Evolutionary conservation across 1,140 invertebrate genomes (phyloP).

Genomic region (Littorina saxatilis): DNA sequence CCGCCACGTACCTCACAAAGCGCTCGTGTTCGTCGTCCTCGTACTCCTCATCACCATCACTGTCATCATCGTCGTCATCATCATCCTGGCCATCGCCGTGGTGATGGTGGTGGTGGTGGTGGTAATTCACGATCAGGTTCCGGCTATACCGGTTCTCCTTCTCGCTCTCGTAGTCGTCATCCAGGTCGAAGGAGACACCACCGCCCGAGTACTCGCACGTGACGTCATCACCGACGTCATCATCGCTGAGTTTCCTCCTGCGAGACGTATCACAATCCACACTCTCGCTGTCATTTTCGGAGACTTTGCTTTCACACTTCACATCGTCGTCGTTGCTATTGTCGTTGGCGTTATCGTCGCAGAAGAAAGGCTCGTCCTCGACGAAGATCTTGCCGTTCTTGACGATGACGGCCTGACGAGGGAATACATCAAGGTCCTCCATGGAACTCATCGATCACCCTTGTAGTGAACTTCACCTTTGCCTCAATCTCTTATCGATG

Average conservation of each 20-base stretch:
- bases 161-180: conserved; percentile 28
- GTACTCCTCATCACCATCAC: not conserved
- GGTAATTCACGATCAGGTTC: not conserved
- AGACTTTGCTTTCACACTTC: not conserved
- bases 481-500: too few relatives aligned
- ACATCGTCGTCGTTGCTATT: conserved; percentile 23
- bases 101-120: not conserved
- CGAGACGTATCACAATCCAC: not conserved
- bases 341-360: conserved; percentile 30
- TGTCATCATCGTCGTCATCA: not conserved
- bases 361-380: conserved; percentile 45
- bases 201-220: not conserved
- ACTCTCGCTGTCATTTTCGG: not conserved
- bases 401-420: conserved; percentile 47
- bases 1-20: conserved; percentile 7
- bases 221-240: not conserved
- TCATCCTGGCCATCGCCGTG: not conserved
- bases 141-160: conserved; percentile 24
- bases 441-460: conserved; percentile 17
- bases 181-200: not conserved
- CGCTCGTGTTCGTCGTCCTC: conserved; percentile 9
- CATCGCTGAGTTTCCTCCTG: not conserved
- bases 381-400: conserved; percentile 50
- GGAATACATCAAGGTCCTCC: conserved; percentile 35
- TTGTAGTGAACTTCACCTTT: not conserved